These are phyloP conservation scores for Scortum barcoo DNA, from an alignment of 2,113 vertebrate genomes.

Conservation along the genomic window DNA sequence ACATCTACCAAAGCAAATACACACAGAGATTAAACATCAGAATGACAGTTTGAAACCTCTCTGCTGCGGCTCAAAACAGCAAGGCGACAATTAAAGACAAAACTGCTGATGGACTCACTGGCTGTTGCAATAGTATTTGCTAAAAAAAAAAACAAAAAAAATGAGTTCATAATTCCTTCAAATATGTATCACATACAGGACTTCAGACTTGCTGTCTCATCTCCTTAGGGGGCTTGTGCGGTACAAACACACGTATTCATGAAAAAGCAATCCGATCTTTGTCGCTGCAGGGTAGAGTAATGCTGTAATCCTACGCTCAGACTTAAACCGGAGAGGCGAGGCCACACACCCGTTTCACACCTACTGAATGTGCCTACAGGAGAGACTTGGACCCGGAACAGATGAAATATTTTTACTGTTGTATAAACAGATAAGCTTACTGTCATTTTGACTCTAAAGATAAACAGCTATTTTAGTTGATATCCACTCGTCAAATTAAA, in stretches of 20 bases:
- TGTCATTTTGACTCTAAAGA: not conserved
- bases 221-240: slow-evolving; percentile 39
- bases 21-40: slow-evolving; percentile 44
- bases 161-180: too few relatives aligned
- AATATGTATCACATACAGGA: slow-evolving; percentile 9
- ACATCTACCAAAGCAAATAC: slow-evolving; percentile 35
- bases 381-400: not conserved
- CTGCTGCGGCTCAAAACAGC: not conserved
- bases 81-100: not conserved
- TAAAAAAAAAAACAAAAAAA: too few relatives aligned
- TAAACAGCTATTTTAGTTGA: not conserved
- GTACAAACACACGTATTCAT: slow-evolving; percentile 54
- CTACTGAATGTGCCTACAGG: slow-evolving; percentile 10
- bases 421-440: not conserved
- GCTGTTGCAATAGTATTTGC: too few relatives aligned
- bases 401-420: slow-evolving; percentile 2
- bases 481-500: not conserved
- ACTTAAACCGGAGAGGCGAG: slow-evolving; percentile 66
- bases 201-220: slow-evolving; percentile 26
- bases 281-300: slow-evolving; percentile 68
- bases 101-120: not conserved
- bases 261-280: slow-evolving; percentile 78
- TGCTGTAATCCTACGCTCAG: slow-evolving; percentile 72
- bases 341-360: slow-evolving; percentile 68
- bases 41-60: slow-evolving; percentile 3